Evolutionary conservation across 2,888 invertebrate genomes (phyloP), one percentile per base, ranked within the genome.

Genomic region (Melieria crassipennis): DNA sequence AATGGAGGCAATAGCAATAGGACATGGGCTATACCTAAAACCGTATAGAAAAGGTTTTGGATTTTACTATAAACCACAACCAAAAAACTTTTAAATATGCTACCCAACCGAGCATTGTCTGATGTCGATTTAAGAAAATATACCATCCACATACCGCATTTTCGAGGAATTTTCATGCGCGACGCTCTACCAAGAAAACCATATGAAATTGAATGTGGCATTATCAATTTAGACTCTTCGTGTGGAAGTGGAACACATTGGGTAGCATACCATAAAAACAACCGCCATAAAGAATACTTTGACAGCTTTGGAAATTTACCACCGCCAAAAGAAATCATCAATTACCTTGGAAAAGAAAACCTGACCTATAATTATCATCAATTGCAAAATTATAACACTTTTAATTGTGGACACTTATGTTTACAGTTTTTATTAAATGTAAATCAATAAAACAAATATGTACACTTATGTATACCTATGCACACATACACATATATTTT

Each of bases 291-390:
- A 43, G 74, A 78, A 61, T 86, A 85, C 75, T 86, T 81, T 77
- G 84, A 85, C 72, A 83, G 82, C 69, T 86, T 83, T 73, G 84
- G 84, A 7, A 80, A 85, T 75, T 75, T 84, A 43, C 76, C 76
- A 65, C 83, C 83, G 1, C 81, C 82, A 0, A 13, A 67, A 62
- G 82, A 84, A 77, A 63, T 82, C 6, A 73, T 80, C 13, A 78
- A 78, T 30, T 83, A 82, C 66, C 69, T 77, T 30, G 75, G 75
- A 60, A 60, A 62, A 45, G 69, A 76, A 45, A 73, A 30, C 30
- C 30, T 78, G 30, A 52, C 69, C 60, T 82, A 81, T 65, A 83
- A 81, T 75, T 78, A 83, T 75, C 62, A 73, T 57, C 70, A 73
- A 69, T 74, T 76, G 71, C 81, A 83, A 76, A 68, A 77, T 13